Conservation (phyloP, 2,888 invertebrate genomes). For the Pachliopta kotzebuea region DNA sequence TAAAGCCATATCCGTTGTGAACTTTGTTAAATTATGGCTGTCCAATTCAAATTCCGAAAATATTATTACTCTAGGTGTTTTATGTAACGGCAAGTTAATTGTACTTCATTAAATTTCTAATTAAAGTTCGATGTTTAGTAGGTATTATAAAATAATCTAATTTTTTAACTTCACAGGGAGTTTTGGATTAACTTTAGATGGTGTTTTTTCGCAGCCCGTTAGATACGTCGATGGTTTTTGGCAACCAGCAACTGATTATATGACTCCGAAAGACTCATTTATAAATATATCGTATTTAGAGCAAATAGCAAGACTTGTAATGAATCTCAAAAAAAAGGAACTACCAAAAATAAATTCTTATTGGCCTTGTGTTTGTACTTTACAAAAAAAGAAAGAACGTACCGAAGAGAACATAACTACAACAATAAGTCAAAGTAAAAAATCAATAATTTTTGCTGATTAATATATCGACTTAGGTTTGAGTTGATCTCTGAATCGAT, state of each 20-base stretch:
- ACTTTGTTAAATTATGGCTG: slow-evolving; percentile 76
- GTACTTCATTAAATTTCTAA: slow-evolving; percentile 7
- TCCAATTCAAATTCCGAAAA: slow-evolving; percentile 53
- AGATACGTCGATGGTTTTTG: slow-evolving; percentile 62
- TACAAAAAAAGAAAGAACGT: slow-evolving; percentile 34
- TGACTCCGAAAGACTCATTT: slow-evolving; percentile 58
- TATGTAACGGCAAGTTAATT: slow-evolving; percentile 67
- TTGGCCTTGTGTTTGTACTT: slow-evolving; percentile 49
- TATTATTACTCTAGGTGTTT: slow-evolving; percentile 76
- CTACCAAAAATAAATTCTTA: slow-evolving; percentile 50
- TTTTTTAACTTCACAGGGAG: slow-evolving; percentile 54
- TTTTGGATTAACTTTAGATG: slow-evolving; percentile 74
- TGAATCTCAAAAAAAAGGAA: slow-evolving; percentile 46
- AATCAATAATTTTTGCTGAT: slow-evolving; percentile 16
- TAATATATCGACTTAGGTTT: neutral
- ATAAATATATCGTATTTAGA: slow-evolving; percentile 59
- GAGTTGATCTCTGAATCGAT: slow-evolving; percentile 14
- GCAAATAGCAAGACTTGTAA: slow-evolving; percentile 50
- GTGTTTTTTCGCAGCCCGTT: slow-evolving; percentile 81
- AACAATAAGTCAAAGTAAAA: neutral
- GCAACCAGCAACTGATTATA: slow-evolving; percentile 62
- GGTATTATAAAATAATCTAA: neutral
- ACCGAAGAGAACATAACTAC: neutral
- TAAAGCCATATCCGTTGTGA: slow-evolving; percentile 62
- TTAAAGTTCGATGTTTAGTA: neutral